These are phyloP conservation scores for Antheraea pernyi DNA, from an alignment of 1,140 invertebrate species.

Conservation along the genomic window DNA sequence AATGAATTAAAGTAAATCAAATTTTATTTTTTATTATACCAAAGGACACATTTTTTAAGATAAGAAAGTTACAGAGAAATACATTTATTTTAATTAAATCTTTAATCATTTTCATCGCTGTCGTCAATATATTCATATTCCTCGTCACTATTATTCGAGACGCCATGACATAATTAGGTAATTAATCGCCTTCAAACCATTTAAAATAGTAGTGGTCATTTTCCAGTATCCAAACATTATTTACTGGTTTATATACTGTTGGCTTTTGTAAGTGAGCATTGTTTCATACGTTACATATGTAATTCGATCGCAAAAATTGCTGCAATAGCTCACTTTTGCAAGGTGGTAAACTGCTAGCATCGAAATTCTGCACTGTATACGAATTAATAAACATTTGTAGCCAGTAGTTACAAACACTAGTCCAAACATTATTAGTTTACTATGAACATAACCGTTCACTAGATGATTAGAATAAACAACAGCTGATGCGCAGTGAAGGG, in stretches of 20 bases:
- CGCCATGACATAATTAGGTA: conserved; percentile 19
- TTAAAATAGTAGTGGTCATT: conserved; percentile 30
- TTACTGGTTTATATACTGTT: conserved; percentile 14
- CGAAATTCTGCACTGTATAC: conserved; percentile 45
- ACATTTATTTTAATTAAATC: too few species aligned
- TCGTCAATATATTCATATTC: conserved; percentile 1
- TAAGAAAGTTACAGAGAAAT: too few species aligned
- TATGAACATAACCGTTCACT: too few species aligned
- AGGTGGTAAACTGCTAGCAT: conserved; percentile 39
- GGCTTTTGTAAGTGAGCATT: conserved; percentile 25
- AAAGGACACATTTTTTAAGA: too few species aligned
- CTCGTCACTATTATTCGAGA: not conserved
- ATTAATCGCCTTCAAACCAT: conserved; percentile 31
- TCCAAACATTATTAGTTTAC: too few species aligned
- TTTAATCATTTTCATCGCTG: not conserved
- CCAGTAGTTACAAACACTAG: too few species aligned
- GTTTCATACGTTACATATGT: conserved; percentile 44
- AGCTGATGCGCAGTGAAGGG: too few species aligned
- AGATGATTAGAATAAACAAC: too few species aligned
- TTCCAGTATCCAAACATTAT: conserved; percentile 33
- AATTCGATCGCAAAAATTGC: conserved; percentile 45
- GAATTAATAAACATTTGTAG: too few species aligned
- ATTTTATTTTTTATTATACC: too few species aligned
- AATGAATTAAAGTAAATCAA: too few species aligned
- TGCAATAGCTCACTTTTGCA: conserved; percentile 44